Evolutionary conservation across 2,888 invertebrate genomes (phyloP).

Genomic region (Dorcus hopei): DNA sequence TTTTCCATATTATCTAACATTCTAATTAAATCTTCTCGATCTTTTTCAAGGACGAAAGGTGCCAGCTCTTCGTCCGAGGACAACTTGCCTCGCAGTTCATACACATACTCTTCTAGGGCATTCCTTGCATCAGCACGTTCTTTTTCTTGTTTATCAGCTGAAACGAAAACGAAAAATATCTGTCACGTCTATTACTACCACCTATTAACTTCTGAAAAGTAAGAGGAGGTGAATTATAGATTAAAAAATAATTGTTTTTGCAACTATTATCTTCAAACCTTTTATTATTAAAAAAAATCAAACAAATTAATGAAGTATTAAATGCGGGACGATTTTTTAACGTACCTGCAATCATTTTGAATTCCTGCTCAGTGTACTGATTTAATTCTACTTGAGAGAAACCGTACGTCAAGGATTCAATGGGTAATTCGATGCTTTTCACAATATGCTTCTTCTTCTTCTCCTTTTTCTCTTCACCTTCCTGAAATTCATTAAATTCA

Average conservation of each 20-base stretch:
- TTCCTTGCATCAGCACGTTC: constrained; percentile 95
- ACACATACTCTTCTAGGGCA: constrained; percentile 96
- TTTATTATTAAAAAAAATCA: neutral
- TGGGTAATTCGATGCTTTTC: constrained; percentile 80
- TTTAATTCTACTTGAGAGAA: constrained; percentile 70
- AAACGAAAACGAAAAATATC: constrained; percentile 42
- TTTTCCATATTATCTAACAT: constrained; percentile 84
- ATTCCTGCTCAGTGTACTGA: constrained; percentile 66
- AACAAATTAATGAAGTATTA: neutral
- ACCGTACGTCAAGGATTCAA: constrained; percentile 74
- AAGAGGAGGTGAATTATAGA: too few relatives aligned
- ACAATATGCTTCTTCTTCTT: constrained; percentile 77
- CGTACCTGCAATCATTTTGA: constrained; percentile 47
- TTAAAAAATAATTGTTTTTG: too few relatives aligned
- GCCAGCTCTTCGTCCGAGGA: constrained; percentile 72
- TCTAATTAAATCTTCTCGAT: constrained; percentile 60
- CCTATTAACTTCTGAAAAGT: too few relatives aligned
- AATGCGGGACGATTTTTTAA: neutral
- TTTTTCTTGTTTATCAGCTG: constrained; percentile 88
- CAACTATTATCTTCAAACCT: too few relatives aligned
- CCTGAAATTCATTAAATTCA: constrained; percentile 31
- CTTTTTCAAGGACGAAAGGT: constrained; percentile 70
- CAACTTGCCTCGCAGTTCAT: constrained; percentile 89
- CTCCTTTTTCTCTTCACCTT: constrained; percentile 62
- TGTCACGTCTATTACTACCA: neutral